Base-by-base conservation (phyloP, 2,888 invertebrate species). In the Psylliodes chrysocephalus region DNA sequence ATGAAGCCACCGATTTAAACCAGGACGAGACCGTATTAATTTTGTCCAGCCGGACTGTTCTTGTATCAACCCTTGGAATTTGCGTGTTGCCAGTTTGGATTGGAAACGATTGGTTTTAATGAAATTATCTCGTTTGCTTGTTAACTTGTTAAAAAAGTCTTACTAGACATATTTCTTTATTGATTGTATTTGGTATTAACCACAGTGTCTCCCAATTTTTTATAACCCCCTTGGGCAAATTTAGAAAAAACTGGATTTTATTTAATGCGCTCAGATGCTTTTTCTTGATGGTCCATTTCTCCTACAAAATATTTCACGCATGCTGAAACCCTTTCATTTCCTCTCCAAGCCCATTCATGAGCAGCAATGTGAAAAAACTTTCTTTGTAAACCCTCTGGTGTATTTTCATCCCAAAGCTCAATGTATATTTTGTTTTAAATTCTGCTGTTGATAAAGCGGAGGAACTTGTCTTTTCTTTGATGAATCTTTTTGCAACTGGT, bases 91-190 rank as follows among this genome's bases (percentile, higher is more conserved):
- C 60, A 60, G 22, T 42, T 28, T 52, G 60, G 60, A 59, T 53
- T 60, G 14, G 52, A 52, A 60, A 35, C 52, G 33, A 17, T 60
- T 28, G 22, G 52, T 53, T 33, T 42, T 60, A 7, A 53, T 60
- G 40, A 17, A 25, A n/a, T n/a, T n/a, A 12, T 17, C 18, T 33
- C 22, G 17, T 49, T 30, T 17, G 47, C 47, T 59, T 51, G 28
- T 38, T 35, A 53, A 18, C 35, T 53, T 22, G 33, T 53, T n/a
- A n/a, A 7, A 33, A 33, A 4, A 14, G 28, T 10, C 38, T 18
- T 12, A 28, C n/a, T 7, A 14, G 35, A 14, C 51, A 51, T 14
- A 30, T 51, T 30, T 51, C 30, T 30, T 25, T 14, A 17, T 51
- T 51, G 30, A 15, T 4, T 35, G 38, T n/a, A n/a, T n/a, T n/a